Conservation (phyloP, 1,140 invertebrate genomes). For the Bombyx mandarina region DNA sequence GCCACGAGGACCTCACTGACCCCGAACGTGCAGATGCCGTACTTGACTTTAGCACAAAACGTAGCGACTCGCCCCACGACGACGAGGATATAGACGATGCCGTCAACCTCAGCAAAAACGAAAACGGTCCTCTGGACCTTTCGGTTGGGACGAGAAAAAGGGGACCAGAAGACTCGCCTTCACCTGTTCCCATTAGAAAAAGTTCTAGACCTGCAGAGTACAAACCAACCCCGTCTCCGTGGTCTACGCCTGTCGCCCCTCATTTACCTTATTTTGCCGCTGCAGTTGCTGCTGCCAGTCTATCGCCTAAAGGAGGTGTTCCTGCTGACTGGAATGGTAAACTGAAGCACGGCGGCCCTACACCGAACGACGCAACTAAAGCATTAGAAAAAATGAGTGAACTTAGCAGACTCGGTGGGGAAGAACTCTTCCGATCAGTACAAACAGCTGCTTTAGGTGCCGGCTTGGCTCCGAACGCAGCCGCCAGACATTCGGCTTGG, state of each 20-base stretch:
- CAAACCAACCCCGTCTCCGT: constrained; percentile 78
- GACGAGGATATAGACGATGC: constrained; percentile 74
- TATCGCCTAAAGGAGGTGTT: constrained; percentile 79
- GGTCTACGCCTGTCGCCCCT: constrained; percentile 83
- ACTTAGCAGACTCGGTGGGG: constrained; percentile 85
- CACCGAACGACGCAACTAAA: constrained; percentile 85
- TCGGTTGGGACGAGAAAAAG: constrained; percentile 82
- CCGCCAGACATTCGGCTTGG: constrained; percentile 88
- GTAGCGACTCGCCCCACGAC: constrained; percentile 68
- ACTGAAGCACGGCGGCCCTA: constrained; percentile 76
- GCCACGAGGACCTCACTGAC: constrained; percentile 76
- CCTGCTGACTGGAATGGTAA: constrained; percentile 85
- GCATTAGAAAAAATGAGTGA: constrained; percentile 94
- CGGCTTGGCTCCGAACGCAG: constrained; percentile 60
- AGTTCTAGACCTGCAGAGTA: constrained; percentile 76
- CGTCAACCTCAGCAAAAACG: constrained; percentile 79
- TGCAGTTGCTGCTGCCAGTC: constrained; percentile 81
- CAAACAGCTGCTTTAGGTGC: constrained; percentile 65
- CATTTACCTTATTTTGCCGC: constrained; percentile 86
- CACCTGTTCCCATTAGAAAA: constrained; percentile 75
- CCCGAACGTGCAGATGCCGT: constrained; percentile 72
- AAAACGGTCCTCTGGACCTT: constrained; percentile 84
- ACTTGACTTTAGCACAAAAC: constrained; percentile 84
- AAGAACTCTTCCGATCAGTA: constrained; percentile 79
- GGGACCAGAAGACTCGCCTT: constrained; percentile 76